Evolutionary conservation across 1,140 invertebrate genomes (phyloP).

Genomic region (Arion vulgaris): DNA sequence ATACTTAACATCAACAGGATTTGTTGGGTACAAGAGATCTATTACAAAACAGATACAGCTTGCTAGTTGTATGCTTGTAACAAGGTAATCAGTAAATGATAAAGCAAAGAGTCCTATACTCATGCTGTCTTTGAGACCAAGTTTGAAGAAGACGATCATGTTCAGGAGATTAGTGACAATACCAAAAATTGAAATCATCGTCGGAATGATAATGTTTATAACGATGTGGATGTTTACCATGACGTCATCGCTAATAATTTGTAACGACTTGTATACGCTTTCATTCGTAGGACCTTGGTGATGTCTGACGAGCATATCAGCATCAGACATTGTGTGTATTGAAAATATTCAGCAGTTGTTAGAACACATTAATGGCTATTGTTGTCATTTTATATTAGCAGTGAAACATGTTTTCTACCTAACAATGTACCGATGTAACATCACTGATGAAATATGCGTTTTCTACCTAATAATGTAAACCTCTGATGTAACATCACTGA

Average conservation of each 20-base stretch:
- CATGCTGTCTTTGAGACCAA: constrained; percentile 9
- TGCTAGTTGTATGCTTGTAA: neutral
- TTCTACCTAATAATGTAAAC: too few relatives aligned
- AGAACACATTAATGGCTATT: too few relatives aligned
- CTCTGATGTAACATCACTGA: too few relatives aligned
- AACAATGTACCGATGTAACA: too few relatives aligned
- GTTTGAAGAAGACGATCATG: neutral
- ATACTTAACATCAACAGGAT: neutral
- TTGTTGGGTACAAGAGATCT: neutral
- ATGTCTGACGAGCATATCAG: neutral
- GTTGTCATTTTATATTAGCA: too few relatives aligned
- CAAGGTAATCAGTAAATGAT: neutral
- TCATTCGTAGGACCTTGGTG: neutral
- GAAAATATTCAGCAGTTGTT: too few relatives aligned
- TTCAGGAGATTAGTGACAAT: neutral
- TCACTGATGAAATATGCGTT: too few relatives aligned
- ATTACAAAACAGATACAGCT: neutral
- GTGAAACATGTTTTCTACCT: too few relatives aligned
- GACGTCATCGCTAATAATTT: neutral
- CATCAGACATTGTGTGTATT: too few relatives aligned
- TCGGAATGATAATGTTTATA: neutral
- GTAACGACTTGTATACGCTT: neutral
- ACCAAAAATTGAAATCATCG: neutral
- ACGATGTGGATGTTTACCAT: neutral
- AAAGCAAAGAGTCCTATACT: neutral